Evolutionary conservation across 2,113 vertebrate genomes (phyloP).

Genomic region (Phalacrocorax brasilianus): DNA sequence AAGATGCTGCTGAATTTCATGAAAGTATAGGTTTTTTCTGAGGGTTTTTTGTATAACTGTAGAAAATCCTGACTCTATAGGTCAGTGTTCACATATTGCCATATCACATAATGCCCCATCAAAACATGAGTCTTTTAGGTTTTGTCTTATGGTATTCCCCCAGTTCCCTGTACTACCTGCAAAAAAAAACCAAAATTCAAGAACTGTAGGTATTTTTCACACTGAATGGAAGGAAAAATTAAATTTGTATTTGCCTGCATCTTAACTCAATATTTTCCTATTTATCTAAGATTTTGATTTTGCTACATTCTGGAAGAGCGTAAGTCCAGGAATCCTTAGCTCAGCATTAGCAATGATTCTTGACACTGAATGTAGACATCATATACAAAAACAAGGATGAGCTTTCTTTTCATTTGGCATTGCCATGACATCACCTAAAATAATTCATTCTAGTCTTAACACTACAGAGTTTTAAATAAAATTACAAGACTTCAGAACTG

Average conservation of each 20-base stretch:
- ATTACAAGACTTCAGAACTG: background rate
- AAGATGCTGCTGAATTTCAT: background rate
- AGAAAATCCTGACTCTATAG: background rate
- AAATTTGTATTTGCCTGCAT: background rate
- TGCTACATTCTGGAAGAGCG: rapidly evolving
- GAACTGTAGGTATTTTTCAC: background rate
- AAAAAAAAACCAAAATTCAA: background rate
- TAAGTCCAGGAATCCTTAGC: background rate
- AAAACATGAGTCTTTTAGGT: background rate
- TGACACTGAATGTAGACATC: background rate
- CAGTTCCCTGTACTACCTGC: background rate
- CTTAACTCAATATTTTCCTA: background rate
- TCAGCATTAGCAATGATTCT: background rate
- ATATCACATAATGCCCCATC: background rate
- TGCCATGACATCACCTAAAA: background rate
- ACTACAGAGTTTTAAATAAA: background rate
- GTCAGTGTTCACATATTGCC: background rate
- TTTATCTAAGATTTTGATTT: background rate
- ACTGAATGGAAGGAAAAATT: background rate
- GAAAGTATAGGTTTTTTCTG: background rate
- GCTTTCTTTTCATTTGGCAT: background rate
- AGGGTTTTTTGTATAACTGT: background rate
- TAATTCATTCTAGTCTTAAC: background rate
- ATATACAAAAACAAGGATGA: background rate
- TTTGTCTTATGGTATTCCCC: background rate